Evolutionary conservation across 2,888 invertebrate genomes (phyloP).

Genomic region (Helicoverpa assulta): DNA sequence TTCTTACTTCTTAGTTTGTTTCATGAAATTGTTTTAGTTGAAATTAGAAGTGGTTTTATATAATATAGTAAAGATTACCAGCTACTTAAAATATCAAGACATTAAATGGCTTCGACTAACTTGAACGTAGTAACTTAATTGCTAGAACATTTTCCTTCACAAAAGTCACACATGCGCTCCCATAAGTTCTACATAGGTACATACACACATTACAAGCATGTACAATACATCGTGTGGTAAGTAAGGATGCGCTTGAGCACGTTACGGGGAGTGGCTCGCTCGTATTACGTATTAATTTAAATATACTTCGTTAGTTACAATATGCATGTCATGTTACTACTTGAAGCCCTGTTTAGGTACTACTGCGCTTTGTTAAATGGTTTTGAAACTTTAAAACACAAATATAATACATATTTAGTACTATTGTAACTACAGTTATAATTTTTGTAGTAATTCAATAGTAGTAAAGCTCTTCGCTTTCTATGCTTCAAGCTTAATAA

Average conservation of each 20-base stretch:
- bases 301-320: slow-evolving; percentile 63
- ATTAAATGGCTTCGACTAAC: too few relatives aligned
- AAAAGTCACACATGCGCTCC: neutral
- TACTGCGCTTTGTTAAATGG: neutral
- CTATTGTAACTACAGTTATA: too few relatives aligned
- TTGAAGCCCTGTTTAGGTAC: slow-evolving; percentile 1
- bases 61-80: too few relatives aligned
- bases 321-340: slow-evolving; percentile 48
- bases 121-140: neutral
- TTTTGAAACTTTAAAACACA: too few relatives aligned
- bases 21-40: too few relatives aligned
- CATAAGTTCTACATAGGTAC: neutral
- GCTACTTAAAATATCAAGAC: neutral
- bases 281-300: slow-evolving; percentile 66
- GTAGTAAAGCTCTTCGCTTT: too few relatives aligned
- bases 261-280: slow-evolving; percentile 52
- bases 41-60: too few relatives aligned
- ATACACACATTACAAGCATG: neutral
- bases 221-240: slow-evolving; percentile 11
- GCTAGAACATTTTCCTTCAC: neutral
- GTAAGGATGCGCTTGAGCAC: slow-evolving; percentile 55
- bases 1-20: neutral
- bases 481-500: too few relatives aligned
- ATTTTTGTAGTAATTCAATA: too few relatives aligned
- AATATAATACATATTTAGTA: too few relatives aligned